Conservation (phyloP, 1,140 invertebrate genomes). For the Coptotermes formosanus region DNA sequence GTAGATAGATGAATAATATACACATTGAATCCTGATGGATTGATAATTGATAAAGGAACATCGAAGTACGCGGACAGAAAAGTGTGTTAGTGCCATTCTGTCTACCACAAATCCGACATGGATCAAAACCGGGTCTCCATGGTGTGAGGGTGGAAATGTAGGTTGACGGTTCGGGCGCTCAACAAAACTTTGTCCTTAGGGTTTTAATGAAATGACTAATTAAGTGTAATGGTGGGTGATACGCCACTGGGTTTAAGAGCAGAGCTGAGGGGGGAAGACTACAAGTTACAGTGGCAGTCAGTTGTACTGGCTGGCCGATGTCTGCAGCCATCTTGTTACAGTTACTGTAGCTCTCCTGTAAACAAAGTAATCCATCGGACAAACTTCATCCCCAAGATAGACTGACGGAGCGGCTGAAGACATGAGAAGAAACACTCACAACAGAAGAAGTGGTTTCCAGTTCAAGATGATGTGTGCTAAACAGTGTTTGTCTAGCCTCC, state of each 20-base stretch:
- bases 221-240: neutral
- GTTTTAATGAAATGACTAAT: neutral
- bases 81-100: too few species aligned
- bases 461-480: neutral
- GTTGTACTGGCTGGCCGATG: neutral
- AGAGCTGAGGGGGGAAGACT: neutral
- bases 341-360: neutral
- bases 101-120: too few species aligned
- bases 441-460: neutral
- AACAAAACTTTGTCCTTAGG: too few species aligned
- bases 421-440: too few species aligned
- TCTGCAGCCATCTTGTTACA: neutral
- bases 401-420: neutral
- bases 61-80: too few species aligned
- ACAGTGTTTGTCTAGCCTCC: neutral
- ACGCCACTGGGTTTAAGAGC: neutral
- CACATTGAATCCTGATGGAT: too few species aligned
- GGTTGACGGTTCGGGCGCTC: too few species aligned
- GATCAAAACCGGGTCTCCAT: too few species aligned
- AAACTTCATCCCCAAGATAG: neutral
- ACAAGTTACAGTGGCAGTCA: too few species aligned
- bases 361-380: conserved; percentile 15
- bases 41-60: too few species aligned
- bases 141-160: too few species aligned
- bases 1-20: too few species aligned